Conservation (phyloP, 2,113 vertebrate genomes). For the Stictonetta naevosa region DNA sequence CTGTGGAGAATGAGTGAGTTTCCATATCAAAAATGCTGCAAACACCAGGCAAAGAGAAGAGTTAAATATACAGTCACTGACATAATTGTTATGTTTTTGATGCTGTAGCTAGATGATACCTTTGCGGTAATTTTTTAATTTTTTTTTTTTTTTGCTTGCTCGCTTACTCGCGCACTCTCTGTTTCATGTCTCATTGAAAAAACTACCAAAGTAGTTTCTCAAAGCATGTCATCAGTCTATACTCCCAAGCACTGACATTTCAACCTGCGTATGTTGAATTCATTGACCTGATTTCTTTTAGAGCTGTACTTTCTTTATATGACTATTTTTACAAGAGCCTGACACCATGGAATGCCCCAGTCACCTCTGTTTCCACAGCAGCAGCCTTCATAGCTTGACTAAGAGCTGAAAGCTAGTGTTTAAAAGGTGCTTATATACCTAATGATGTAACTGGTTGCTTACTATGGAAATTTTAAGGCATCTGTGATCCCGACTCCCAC, state of each 20-base stretch:
- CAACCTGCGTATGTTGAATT: neutral
- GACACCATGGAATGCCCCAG: neutral
- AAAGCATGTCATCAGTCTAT: conserved; percentile 17
- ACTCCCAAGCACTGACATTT: conserved; percentile 13
- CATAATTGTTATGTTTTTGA: neutral
- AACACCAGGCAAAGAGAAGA: neutral
- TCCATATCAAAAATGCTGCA: neutral
- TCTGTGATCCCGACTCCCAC: neutral
- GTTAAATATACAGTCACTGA: neutral
- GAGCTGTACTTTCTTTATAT: neutral
- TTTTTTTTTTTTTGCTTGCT: neutral
- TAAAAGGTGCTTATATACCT: neutral
- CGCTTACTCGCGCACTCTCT: neutral
- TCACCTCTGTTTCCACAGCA: neutral
- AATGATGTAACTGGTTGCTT: neutral
- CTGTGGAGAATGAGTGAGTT: neutral
- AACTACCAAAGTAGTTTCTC: conserved; percentile 21
- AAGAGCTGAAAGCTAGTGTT: neutral
- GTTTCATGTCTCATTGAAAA: conserved; percentile 20
- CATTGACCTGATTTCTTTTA: conserved; percentile 37
- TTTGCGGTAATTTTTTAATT: neutral
- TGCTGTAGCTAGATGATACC: neutral
- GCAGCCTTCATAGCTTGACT: neutral
- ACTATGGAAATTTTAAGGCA: neutral
- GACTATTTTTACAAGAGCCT: neutral